phyloP scores from a whole-genome alignment of 2,888 invertebrate species.

The Bombyx huttoni region DNA sequence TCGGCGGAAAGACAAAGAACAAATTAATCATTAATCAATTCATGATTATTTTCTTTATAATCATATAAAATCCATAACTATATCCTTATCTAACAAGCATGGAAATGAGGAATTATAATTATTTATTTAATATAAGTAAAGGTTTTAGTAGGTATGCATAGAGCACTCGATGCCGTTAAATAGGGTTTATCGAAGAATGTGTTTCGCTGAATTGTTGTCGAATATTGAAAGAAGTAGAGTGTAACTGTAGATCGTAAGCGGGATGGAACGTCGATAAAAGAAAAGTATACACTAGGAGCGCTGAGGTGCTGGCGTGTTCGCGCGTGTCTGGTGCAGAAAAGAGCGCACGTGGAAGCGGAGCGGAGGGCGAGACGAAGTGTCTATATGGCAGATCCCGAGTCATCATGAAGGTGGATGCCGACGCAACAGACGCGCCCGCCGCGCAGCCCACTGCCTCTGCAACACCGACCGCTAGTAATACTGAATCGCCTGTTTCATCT shows the following conservation, averaged over 20 bases:
- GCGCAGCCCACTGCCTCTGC: slow-evolving; percentile 31
- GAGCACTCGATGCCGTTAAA: background rate
- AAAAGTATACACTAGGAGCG: slow-evolving; percentile 11
- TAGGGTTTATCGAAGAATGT: background rate
- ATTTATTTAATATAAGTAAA: background rate
- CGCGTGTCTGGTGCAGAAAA: slow-evolving; percentile 54
- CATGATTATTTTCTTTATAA: background rate
- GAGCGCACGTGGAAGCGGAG: slow-evolving; percentile 28
- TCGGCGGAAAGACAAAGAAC: background rate
- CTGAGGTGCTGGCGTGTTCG: slow-evolving; percentile 36
- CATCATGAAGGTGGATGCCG: slow-evolving; percentile 48
- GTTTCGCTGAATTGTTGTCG: background rate
- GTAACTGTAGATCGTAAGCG: background rate
- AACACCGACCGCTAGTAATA: slow-evolving; percentile 51
- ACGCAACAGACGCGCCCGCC: slow-evolving; percentile 41
- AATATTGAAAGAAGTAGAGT: background rate
- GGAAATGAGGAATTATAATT: background rate
- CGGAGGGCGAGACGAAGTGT: slow-evolving; percentile 27
- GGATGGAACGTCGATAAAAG: background rate
- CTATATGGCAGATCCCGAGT: slow-evolving; percentile 34
- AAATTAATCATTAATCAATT: background rate
- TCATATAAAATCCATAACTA: background rate
- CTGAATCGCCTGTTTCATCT: slow-evolving; percentile 59
- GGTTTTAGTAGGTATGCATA: no score
- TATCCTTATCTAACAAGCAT: background rate